These are phyloP conservation scores for Drosophila arawakana DNA, from an alignment of 1,140 invertebrate genomes.

Conservation along the genomic window DNA sequence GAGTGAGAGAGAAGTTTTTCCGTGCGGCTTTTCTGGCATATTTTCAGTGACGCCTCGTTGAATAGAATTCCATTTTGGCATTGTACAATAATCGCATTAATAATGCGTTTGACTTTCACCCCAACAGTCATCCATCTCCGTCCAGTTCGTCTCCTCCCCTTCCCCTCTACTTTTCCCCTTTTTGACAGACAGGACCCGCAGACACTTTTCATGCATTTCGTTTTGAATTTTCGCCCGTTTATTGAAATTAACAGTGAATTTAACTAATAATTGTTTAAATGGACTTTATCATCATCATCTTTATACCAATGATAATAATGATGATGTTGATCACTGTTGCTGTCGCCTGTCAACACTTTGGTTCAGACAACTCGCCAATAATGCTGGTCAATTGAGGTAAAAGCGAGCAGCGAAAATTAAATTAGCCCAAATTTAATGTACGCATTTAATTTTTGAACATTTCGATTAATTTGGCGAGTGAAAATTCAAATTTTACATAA, in stretches of 20 bases:
- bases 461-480: neutral
- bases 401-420: slow-evolving; percentile 15
- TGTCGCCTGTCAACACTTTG: slow-evolving; percentile 71
- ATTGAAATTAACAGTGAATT: slow-evolving; percentile 79
- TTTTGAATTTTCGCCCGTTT: slow-evolving; percentile 25
- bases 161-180: neutral
- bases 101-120: slow-evolving; percentile 59
- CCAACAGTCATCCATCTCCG: slow-evolving; percentile 11
- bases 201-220: neutral
- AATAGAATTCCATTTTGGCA: slow-evolving; percentile 62
- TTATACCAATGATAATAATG: slow-evolving; percentile 14
- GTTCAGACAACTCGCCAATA: slow-evolving; percentile 14
- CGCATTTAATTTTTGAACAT: slow-evolving; percentile 13
- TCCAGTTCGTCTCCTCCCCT: neutral
- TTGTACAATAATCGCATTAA: slow-evolving; percentile 73
- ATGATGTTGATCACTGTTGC: slow-evolving; percentile 20
- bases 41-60: slow-evolving; percentile 53
- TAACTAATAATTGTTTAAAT: slow-evolving; percentile 77
- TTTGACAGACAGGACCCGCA: slow-evolving; percentile 50
- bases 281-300: slow-evolving; percentile 55
- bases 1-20: slow-evolving; percentile 11
- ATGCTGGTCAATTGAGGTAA: slow-evolving; percentile 53
- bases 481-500: neutral
- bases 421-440: slow-evolving; percentile 13
- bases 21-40: slow-evolving; percentile 34